Evolutionary conservation across 53 echinoderm and acorn worm species (phyloP).

Genomic region (Patiria pectinifera): DNA sequence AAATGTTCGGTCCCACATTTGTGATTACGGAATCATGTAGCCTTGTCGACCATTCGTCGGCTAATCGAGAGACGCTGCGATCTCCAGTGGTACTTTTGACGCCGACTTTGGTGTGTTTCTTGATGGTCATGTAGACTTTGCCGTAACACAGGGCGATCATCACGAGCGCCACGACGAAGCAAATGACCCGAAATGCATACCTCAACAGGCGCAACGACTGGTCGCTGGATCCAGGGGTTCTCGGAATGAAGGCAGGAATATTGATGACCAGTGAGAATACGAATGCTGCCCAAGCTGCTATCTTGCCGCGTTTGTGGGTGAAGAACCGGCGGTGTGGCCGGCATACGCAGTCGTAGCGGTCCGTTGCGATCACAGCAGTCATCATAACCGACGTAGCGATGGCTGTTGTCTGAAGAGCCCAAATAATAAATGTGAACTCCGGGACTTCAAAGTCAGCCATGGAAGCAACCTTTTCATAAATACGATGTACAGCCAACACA

Average conservation of each 20-base stretch:
- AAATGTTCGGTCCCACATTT: neutral
- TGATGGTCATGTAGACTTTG: conserved; percentile 29
- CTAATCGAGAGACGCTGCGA: neutral
- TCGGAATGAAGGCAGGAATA: neutral
- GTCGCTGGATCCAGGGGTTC: neutral
- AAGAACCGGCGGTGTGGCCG: conserved; percentile 34
- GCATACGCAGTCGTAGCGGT: conserved; percentile 56
- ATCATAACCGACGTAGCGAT: neutral
- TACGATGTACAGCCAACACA: neutral
- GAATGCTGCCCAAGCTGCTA: neutral
- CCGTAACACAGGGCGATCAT: conserved; percentile 33
- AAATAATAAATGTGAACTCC: neutral
- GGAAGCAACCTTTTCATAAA: neutral
- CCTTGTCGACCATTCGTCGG: neutral
- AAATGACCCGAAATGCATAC: neutral
- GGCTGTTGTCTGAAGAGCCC: neutral
- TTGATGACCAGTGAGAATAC: neutral
- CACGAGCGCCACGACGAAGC: conserved; percentile 9
- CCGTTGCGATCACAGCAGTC: conserved; percentile 26
- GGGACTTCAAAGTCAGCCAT: neutral
- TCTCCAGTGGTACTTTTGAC: neutral
- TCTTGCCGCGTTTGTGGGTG: conserved; percentile 11
- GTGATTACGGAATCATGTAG: neutral
- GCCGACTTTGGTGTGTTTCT: conserved; percentile 25
- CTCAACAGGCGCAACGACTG: neutral